phyloP scores from a whole-genome alignment of 2,797 vertebrate species.

The Helarctos malayanus region DNA sequence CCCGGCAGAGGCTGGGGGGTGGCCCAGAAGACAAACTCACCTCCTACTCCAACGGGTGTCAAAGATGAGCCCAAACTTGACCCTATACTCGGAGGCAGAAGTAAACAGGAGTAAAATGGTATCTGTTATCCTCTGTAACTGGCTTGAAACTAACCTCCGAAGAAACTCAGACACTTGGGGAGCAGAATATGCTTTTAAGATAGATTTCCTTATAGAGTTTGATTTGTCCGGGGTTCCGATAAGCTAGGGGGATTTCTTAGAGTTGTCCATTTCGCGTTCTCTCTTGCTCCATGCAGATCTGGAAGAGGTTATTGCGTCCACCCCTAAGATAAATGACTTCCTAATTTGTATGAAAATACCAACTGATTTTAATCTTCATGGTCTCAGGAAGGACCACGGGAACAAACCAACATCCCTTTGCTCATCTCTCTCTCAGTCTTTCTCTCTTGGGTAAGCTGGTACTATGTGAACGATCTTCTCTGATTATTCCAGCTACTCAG shows the following conservation, averaged over 20 bases:
- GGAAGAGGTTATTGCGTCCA: background rate
- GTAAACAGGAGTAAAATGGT: background rate
- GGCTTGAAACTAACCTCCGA: background rate
- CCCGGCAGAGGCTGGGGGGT: background rate
- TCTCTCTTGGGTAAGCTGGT: background rate
- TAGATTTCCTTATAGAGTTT: background rate
- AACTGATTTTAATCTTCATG: rapidly evolving
- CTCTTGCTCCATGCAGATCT: background rate
- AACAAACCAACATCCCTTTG: background rate
- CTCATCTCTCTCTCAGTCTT: background rate
- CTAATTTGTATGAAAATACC: background rate
- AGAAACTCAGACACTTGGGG: background rate
- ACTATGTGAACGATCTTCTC: background rate
- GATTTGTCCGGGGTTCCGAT: background rate
- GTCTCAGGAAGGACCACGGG: background rate
- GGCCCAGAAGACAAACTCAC: background rate
- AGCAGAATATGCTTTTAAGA: background rate
- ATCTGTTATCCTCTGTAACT: background rate
- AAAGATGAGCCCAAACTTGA: rapidly evolving
- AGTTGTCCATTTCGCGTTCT: background rate
- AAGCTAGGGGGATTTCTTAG: background rate
- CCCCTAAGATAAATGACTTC: background rate
- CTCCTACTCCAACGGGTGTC: background rate
- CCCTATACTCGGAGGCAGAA: rapidly evolving
- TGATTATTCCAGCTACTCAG: background rate